phyloP scores from a whole-genome alignment of 2,797 vertebrate genomes.

The Sardinella longiceps region DNA sequence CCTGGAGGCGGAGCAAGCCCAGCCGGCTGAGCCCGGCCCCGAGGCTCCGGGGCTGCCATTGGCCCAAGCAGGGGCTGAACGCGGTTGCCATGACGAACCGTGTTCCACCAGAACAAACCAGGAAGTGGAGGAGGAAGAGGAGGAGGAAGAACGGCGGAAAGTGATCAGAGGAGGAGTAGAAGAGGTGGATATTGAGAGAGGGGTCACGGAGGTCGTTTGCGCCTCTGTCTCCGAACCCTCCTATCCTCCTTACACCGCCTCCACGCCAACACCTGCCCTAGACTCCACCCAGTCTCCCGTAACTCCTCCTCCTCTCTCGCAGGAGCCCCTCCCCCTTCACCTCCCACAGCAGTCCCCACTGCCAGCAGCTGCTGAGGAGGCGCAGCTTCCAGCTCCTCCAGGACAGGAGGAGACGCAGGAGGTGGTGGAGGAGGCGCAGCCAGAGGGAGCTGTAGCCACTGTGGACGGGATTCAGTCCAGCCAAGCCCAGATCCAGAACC shows the following conservation, averaged over 20 bases:
- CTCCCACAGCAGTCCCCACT: background rate
- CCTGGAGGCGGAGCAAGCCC: slow-evolving; percentile 82
- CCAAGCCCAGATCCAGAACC: background rate
- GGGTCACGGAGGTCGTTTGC: background rate
- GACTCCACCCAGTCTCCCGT: background rate
- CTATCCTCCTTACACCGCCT: background rate
- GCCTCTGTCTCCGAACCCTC: background rate
- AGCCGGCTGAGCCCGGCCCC: slow-evolving; percentile 75
- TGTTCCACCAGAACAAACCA: slow-evolving; percentile 53
- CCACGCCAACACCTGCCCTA: background rate
- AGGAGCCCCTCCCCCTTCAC: background rate
- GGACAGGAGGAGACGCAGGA: slow-evolving; percentile 35
- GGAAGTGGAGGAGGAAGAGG: slow-evolving; percentile 44
- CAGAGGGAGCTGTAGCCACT: background rate
- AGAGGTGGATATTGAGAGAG: slow-evolving; percentile 38
- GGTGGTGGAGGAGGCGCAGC: slow-evolving; percentile 39
- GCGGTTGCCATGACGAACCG: slow-evolving; percentile 51
- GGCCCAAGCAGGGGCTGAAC: slow-evolving; percentile 60
- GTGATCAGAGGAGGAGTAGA: slow-evolving; percentile 56
- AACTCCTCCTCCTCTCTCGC: background rate
- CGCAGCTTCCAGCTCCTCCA: background rate
- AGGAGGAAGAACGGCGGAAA: slow-evolving; percentile 42
- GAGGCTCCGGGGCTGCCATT: slow-evolving; percentile 76
- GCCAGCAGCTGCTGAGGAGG: too few species aligned
- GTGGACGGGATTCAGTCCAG: background rate